phyloP scores from a whole-genome alignment of 1,140 invertebrate species.

The Lamellibrachia luymesi region DNA sequence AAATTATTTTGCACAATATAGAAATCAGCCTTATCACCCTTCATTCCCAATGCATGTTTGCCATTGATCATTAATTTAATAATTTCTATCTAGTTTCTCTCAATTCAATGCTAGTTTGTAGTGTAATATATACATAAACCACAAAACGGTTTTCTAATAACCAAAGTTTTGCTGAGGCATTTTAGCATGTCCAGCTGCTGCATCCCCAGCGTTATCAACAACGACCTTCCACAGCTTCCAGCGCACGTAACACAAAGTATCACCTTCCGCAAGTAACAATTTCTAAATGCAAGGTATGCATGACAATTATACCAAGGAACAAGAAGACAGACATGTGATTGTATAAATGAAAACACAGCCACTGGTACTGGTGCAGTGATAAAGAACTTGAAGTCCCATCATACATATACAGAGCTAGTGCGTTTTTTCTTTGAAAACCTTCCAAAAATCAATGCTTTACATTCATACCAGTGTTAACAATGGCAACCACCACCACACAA shows the following conservation, averaged over 20 bases:
- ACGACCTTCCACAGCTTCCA: background rate
- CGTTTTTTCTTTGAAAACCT: background rate
- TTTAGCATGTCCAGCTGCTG: too few species aligned
- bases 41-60: background rate
- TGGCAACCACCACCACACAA: background rate
- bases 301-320: background rate
- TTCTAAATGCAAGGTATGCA: background rate
- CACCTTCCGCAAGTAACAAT: background rate
- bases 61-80: background rate
- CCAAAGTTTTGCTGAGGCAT: too few species aligned
- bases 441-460: background rate
- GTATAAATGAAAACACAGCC: background rate
- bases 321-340: background rate
- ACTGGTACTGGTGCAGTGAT: background rate
- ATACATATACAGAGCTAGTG: background rate
- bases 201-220: background rate
- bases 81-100: background rate
- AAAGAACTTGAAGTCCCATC: background rate
- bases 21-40: background rate
- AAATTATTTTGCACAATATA: background rate
- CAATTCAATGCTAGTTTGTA: background rate
- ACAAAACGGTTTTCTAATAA: too few species aligned
- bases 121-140: background rate
- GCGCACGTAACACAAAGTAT: background rate
- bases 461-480: background rate